These are phyloP conservation scores for Thunnus maccoyii DNA, from an alignment of 2,113 vertebrate genomes.

Conservation along the genomic window DNA sequence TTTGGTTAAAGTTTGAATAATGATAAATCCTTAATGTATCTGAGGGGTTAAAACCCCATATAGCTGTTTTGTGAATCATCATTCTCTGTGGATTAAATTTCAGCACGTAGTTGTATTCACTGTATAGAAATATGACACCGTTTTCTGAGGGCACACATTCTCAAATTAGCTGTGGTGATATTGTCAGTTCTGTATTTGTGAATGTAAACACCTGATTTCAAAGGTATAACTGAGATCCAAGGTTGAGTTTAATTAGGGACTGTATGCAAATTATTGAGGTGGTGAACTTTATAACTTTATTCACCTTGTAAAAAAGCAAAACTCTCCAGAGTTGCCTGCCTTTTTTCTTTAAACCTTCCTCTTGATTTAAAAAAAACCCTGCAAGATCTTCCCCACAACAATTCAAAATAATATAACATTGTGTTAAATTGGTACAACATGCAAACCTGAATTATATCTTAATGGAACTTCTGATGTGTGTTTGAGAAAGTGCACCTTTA, in stretches of 20 bases:
- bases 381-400: no score
- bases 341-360: no score
- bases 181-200: conserved; percentile 52
- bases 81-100: conserved; percentile 53
- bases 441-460: no score
- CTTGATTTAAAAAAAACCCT: no score
- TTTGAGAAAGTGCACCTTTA: no score
- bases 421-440: no score
- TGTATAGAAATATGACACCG: conserved; percentile 47
- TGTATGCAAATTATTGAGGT: not conserved
- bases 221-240: conserved; percentile 9
- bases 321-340: no score
- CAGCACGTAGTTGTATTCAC: conserved; percentile 40
- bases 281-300: not conserved
- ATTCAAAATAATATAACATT: no score
- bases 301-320: not conserved
- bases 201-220: conserved; percentile 35
- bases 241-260: conserved; percentile 3
- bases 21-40: conserved; percentile 28
- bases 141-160: conserved; percentile 19
- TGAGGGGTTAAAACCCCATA: conserved; percentile 13
- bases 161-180: conserved; percentile 40
- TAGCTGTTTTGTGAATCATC: conserved; percentile 59
- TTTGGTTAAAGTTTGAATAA: conserved; percentile 37
- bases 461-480: no score